Evolutionary conservation across 2,888 invertebrate species (phyloP), one percentile per base, ranked within the genome.

Genomic region (Spisula subtruncata): DNA sequence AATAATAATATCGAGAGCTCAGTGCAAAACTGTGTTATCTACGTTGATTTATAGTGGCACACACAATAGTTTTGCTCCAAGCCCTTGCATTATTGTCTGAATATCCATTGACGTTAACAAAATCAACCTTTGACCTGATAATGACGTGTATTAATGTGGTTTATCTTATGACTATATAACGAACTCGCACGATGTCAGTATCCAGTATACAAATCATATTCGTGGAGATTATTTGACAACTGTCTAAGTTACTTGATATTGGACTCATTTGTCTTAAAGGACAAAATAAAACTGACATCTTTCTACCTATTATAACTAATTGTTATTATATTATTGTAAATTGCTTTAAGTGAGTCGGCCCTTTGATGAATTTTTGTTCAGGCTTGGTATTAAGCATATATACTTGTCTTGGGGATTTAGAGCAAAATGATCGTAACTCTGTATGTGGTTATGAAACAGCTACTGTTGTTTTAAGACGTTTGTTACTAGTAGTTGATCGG

Each of bases 81-180:
- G n/a, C n/a, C n/a, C n/a, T n/a, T n/a, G n/a, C n/a, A n/a, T n/a
- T n/a, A n/a, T n/a, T n/a, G n/a, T n/a, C n/a, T n/a, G n/a, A n/a
- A n/a, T 41, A 8, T 41, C 41, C 8, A 8, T 41, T 41, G 41
- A 41, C 41, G 41, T 41, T 41, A 41, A 2, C 41, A 75, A 71
- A 86, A 86, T 89, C 80, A 46, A 89, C 89, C 87, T 87, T 80
- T 81, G 85, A 85, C 84, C 89, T 82, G 75, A 1, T n/a, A 82
- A n/a, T 71, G 86, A 81, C 86, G 54, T 84, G 75, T 66, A 86
- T 86, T 86, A 87, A 87, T 87, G 80, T 54, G 14, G 71, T 82
- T 80, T 80, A 85, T 85, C 56, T 29, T 41, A 41, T 41, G 41
- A 41, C 41, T 41, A 41, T 41, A 60, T 16, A 75, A 75, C 32